phyloP scores from a whole-genome alignment of 1,140 invertebrate species.

The Ceratitis capitata region DNA sequence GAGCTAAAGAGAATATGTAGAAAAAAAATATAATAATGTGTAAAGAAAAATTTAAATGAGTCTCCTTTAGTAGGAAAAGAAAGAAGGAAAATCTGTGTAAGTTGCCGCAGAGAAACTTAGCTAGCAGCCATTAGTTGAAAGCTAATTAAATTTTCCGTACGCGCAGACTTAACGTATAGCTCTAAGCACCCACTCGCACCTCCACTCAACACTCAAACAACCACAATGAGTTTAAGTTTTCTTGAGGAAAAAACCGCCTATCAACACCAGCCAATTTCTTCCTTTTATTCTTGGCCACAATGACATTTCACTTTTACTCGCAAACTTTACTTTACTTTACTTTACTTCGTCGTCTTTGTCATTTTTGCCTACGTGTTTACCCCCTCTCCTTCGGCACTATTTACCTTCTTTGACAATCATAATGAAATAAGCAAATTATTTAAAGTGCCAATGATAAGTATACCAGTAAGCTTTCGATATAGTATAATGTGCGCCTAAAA shows the following conservation, averaged over 20 bases:
- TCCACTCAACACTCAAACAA: background rate
- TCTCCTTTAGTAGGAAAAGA: background rate
- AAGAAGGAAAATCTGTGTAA: background rate
- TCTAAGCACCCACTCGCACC: background rate
- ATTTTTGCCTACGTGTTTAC: background rate
- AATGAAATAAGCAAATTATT: conserved; percentile 41
- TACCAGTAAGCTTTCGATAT: background rate
- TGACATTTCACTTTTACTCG: conserved; percentile 24
- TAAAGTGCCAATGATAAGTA: conserved; percentile 36
- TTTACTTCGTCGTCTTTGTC: background rate
- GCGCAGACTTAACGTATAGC: background rate
- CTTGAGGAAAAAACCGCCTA: background rate
- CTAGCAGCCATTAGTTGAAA: conserved; percentile 35
- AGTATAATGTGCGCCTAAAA: background rate
- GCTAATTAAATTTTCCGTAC: conserved; percentile 27
- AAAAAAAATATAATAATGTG: background rate
- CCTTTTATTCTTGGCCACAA: conserved; percentile 19
- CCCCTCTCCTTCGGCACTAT: background rate
- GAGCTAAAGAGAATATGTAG: too few species aligned
- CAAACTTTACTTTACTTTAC: background rate
- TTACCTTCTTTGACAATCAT: background rate
- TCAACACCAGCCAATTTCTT: background rate
- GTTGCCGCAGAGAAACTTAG: conserved; percentile 15
- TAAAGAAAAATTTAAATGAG: background rate
- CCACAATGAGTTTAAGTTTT: background rate